A percentile compares a stretch with the other conserved stretches of the same genome.
phyloP scores from a whole-genome alignment of 2,888 invertebrate species.

The Heliconius ethilla region DNA sequence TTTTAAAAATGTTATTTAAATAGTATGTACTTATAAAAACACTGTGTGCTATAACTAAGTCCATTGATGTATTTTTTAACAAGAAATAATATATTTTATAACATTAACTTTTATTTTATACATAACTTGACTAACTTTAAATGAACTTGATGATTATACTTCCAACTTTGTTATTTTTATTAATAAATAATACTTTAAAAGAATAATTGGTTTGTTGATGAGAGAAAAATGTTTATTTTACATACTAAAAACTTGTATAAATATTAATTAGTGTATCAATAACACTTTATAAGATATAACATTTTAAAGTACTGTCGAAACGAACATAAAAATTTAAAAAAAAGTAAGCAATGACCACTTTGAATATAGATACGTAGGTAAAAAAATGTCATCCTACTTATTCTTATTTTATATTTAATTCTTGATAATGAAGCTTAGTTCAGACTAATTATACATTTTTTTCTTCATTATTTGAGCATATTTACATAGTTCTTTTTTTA shows the following conservation, averaged over 20 bases:
- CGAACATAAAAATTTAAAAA: too few species aligned
- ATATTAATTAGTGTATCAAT: too few species aligned
- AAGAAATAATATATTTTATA: not conserved
- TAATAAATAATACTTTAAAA: not conserved
- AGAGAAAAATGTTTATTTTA: too few species aligned
- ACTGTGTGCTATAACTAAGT: conserved; percentile 11
- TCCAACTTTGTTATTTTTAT: not conserved
- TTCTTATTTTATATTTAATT: not conserved
- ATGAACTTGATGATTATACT: not conserved
- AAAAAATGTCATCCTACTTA: conserved; percentile 2
- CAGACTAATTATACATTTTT: not conserved
- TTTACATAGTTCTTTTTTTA: not conserved
- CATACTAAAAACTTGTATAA: too few species aligned
- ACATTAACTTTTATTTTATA: conserved; percentile 6
- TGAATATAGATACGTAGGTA: not conserved
- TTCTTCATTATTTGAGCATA: not conserved
- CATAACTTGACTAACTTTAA: not conserved
- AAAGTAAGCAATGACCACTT: not conserved
- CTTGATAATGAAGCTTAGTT: not conserved
- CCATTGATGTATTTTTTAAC: not conserved
- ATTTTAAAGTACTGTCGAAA: not conserved
- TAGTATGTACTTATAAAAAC: not conserved
- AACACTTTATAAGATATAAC: too few species aligned
- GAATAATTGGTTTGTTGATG: too few species aligned
- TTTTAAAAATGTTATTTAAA: not conserved